These are phyloP conservation scores for Perca schrenkii DNA, from an alignment of 2,113 vertebrate genomes.

Conservation along the genomic window DNA sequence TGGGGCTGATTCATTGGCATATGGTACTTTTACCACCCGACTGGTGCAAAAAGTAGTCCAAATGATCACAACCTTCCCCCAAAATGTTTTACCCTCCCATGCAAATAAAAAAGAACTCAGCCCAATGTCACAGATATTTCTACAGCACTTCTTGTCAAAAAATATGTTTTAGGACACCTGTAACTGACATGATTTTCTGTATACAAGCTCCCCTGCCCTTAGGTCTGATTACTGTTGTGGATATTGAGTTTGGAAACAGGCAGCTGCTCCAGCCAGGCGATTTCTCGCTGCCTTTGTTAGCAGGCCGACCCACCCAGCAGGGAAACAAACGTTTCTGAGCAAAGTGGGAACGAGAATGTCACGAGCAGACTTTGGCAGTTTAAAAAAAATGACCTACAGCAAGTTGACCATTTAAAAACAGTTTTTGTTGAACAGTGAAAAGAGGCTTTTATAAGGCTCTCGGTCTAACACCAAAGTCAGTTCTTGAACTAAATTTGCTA, in stretches of 20 bases:
- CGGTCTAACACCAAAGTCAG: slow-evolving; percentile 7
- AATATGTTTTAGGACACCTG: slow-evolving; percentile 2
- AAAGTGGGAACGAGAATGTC: slow-evolving; percentile 74
- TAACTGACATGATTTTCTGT: not conserved
- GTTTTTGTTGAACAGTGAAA: slow-evolving; percentile 61
- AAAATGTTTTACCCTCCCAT: not conserved
- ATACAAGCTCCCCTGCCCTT: slow-evolving; percentile 19
- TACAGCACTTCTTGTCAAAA: slow-evolving; percentile 2
- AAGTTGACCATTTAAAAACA: slow-evolving; percentile 85
- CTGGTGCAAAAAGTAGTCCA: not conserved
- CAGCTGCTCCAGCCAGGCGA: slow-evolving; percentile 76
- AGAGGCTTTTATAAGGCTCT: slow-evolving; percentile 87
- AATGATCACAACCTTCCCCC: not conserved
- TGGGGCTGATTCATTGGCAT: not conserved
- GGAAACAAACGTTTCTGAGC: slow-evolving; percentile 67
- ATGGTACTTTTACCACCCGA: no score
- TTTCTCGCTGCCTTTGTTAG: slow-evolving; percentile 71
- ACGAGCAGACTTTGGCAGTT: slow-evolving; percentile 58
- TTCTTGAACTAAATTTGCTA: slow-evolving; percentile 19
- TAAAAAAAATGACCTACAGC: slow-evolving; percentile 80
- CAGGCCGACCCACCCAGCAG: slow-evolving; percentile 68
- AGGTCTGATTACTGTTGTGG: slow-evolving; percentile 68
- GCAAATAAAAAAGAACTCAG: not conserved
- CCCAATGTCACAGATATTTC: not conserved
- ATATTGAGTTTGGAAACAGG: slow-evolving; percentile 77